Base-by-base conservation (phyloP, 2,113 vertebrate genomes). In the Procapra przewalskii region DNA sequence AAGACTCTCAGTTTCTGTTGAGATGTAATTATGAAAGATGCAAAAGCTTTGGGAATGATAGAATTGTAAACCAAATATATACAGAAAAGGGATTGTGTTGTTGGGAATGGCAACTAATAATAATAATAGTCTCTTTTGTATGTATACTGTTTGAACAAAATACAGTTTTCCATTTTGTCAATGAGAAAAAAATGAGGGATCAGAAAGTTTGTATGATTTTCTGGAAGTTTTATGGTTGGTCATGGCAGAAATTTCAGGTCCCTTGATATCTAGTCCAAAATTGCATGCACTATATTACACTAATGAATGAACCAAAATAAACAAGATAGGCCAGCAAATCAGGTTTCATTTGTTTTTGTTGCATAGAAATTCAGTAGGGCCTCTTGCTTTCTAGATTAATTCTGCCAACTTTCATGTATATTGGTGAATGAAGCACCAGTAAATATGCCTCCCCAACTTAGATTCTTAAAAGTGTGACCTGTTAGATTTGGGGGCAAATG, bases 301-400 rank as follows among this genome's bases (percentile, higher is more conserved):
- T 80, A 45, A 27, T 1, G 2, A 94, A 89, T 83, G 60, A 94
- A 96, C 67, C 77, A 86, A 95, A 98, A 93, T 75, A 95, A 97
- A 96, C 36, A 91, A 89, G 91, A 87, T 45, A 80, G 95, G 33
- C 89, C 40, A 64, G 91, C 50, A 98, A 93, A 87, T 89, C 71
- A 83, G 62, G 50, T 96, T 87, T 93, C 52, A 29, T 62, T 90
- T 90, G 71, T 95, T 96, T 71, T 83, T 54, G 50, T 64, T 91
- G 67, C 45, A 19, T 67, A 48, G 7, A 50, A 88, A 50, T 93
- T 88, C 77, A 50, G 31, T 0, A 10, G 64, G 85, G 57, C 80
- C 6, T 90, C 14, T 55, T 89, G 55, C 83, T 75, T 86, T 40
- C 16, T 57, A 33, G 2, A 5, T 29, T 79, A 59, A 43, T 59